These are phyloP conservation scores for Euura saliciscinereae DNA, from an alignment of 1,140 invertebrate genomes.

Conservation along the genomic window DNA sequence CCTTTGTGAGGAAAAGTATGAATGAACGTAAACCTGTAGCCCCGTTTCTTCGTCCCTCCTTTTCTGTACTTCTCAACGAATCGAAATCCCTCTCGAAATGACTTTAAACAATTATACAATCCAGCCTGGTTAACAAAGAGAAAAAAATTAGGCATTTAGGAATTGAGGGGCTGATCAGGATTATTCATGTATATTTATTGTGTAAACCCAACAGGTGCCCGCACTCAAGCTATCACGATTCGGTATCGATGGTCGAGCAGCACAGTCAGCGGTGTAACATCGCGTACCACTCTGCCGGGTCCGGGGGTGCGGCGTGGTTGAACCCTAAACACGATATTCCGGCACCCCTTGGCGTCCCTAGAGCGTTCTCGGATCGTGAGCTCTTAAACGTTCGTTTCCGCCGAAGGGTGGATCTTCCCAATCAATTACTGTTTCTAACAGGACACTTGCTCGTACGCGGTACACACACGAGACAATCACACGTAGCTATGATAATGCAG, in stretches of 20 bases:
- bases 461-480: background rate
- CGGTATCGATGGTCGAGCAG: background rate
- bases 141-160: too few relatives aligned
- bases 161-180: background rate
- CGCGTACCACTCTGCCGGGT: slow-evolving; percentile 44
- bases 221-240: background rate
- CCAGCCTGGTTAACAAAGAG: too few relatives aligned
- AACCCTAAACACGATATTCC: slow-evolving; percentile 5
- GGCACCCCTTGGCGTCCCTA: background rate
- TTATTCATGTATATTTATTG: slow-evolving; percentile 2
- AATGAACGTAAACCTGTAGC: slow-evolving; percentile 4
- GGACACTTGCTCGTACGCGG: background rate
- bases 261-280: slow-evolving; percentile 37
- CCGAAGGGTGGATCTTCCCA: slow-evolving; percentile 36
- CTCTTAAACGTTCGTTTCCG: slow-evolving; percentile 42
- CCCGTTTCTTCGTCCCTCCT: background rate
- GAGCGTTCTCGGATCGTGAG: background rate
- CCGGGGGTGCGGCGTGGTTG: background rate
- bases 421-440: slow-evolving; percentile 20
- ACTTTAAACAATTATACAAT: too few relatives aligned
- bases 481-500: background rate
- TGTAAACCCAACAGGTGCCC: slow-evolving; percentile 4
- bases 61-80: too few relatives aligned
- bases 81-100: too few relatives aligned
- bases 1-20: background rate